Evolutionary conservation across 2,113 vertebrate species (phyloP).

Genomic region (Felis chaus): DNA sequence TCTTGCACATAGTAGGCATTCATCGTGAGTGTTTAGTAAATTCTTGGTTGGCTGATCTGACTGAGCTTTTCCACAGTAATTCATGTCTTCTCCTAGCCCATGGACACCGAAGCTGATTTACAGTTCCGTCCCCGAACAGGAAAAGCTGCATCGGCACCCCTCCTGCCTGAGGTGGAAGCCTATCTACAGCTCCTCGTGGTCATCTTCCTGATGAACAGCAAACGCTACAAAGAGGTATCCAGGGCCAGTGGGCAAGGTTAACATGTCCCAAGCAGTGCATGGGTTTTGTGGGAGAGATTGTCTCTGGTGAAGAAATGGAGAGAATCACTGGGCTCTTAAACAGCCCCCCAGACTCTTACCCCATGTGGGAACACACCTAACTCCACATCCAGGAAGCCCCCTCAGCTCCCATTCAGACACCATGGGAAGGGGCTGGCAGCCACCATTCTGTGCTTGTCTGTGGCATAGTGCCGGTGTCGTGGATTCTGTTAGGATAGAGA

Average conservation of each 20-base stretch:
- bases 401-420: neutral
- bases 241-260: fast-evolving
- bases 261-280: fast-evolving
- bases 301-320: neutral
- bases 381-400: neutral
- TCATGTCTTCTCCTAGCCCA: conserved; percentile 86
- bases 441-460: neutral
- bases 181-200: conserved; percentile 96
- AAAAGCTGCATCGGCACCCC: conserved; percentile 91
- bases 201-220: conserved; percentile 96
- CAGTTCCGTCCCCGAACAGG: conserved; percentile 95
- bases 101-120: conserved; percentile 95
- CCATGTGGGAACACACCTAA: neutral
- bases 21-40: neutral
- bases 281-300: fast-evolving
- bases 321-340: neutral
- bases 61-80: neutral
- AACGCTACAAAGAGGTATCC: conserved; percentile 92
- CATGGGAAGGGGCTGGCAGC: neutral
- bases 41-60: neutral
- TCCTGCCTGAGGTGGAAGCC: conserved; percentile 96
- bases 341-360: neutral
- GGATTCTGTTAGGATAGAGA: neutral
- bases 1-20: neutral
- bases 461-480: fast-evolving